phyloP scores from a whole-genome alignment of 2,888 invertebrate genomes.

The Limnephilus auricula region DNA sequence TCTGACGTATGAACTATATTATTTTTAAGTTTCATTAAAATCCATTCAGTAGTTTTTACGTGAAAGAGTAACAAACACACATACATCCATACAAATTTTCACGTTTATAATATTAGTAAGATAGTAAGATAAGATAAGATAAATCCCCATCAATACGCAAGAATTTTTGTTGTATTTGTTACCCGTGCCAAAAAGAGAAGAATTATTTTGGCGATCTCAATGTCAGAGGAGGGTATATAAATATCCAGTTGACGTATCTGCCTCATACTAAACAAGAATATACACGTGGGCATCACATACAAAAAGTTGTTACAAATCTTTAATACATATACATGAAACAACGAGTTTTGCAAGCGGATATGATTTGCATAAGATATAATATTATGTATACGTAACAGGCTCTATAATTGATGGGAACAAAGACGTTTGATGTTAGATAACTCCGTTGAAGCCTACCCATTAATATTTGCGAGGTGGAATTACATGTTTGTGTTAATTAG shows the following conservation, averaged over 20 bases:
- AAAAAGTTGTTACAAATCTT: slow-evolving; percentile 49
- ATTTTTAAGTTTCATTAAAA: no score
- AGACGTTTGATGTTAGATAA: background rate
- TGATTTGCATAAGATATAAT: slow-evolving; percentile 52
- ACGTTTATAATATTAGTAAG: no score
- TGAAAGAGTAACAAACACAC: no score
- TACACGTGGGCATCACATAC: slow-evolving; percentile 44
- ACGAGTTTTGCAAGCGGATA: slow-evolving; percentile 58
- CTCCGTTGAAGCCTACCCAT: background rate
- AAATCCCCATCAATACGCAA: background rate
- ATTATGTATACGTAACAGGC: background rate
- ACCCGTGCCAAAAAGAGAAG: background rate
- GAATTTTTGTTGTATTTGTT: background rate
- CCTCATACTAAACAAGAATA: background rate
- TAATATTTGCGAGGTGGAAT: background rate
- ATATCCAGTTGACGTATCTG: slow-evolving; percentile 22
- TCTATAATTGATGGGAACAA: background rate
- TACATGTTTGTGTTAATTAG: background rate
- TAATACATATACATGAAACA: slow-evolving; percentile 46
- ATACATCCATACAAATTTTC: no score
- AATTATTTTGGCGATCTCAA: slow-evolving; percentile 34
- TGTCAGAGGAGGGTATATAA: slow-evolving; percentile 25
- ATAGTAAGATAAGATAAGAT: no score
- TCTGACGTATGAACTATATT: no score
- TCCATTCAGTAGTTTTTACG: no score